Evolutionary conservation across 1,140 invertebrate genomes (phyloP), one percentile per base, ranked within the genome.

Genomic region (Cephus cinctus): DNA sequence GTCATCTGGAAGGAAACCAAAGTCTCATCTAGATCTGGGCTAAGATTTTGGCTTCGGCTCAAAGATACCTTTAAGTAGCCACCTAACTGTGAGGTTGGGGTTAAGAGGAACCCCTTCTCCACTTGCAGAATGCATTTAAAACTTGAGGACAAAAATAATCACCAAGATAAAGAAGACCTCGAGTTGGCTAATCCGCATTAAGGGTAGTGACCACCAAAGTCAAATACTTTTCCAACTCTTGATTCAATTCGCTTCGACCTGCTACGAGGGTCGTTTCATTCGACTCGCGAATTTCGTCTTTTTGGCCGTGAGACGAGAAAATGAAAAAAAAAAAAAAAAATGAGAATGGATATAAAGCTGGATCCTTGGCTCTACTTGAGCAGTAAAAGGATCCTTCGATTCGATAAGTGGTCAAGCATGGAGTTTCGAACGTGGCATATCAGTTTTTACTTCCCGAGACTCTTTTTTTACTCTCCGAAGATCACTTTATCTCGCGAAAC

Each of bases 1-100:
- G 50, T 40, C 18, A 40, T 38, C 42, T 25, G 41, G 47, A 38
- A 44, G 52, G 45, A 48, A 42, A 54, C 38, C 52, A 47, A 54
- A 65, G 52, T 56, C 52, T 59, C 57, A 63, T 61, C 52, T 56
- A 57, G 58, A 64, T 65, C 52, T 48, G 49, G 34, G 22, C 40
- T 18, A 38, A 63, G 56, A 68, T 67, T 61, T 59, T 60, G 47
- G 51, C 52, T 38, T 8, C 43, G 15, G 40, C 38, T 54, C 52
- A 47, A 52, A 36, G 46, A 48, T 48, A 48, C 56, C 48, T 57
- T 57, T 54, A 27, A 27, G n/a, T n/a, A n/a, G n/a, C n/a, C n/a
- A n/a, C n/a, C n/a, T n/a, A n/a, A n/a, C n/a, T n/a, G n/a, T n/a
- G n/a, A n/a, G n/a, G n/a, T n/a, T n/a, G n/a, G n/a, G n/a, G n/a